Evolutionary conservation across 2,113 vertebrate genomes (phyloP).

Genomic region (Dicentrarchus labrax): DNA sequence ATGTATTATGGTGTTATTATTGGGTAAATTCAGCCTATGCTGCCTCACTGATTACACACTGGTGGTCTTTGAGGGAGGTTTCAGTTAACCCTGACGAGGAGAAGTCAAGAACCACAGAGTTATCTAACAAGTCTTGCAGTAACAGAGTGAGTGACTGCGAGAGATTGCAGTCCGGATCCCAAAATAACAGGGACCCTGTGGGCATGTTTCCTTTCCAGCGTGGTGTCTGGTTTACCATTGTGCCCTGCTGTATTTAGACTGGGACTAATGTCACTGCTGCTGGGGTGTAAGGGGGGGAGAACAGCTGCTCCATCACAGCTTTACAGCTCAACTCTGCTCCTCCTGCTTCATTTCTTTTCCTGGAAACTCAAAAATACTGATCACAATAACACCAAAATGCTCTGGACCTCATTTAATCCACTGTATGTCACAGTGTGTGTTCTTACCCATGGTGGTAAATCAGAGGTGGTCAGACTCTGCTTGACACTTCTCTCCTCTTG

Average conservation of each 20-base stretch:
- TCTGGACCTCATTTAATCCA: not conserved
- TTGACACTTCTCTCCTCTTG: constrained; percentile 88
- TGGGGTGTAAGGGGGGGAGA: not conserved
- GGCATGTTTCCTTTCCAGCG: constrained; percentile 70
- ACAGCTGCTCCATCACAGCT: constrained; percentile 80
- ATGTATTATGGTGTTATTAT: too few relatives aligned
- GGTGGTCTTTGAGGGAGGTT: not conserved
- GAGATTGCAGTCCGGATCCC: constrained; percentile 60
- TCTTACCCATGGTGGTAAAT: constrained; percentile 95
- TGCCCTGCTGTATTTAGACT: constrained; percentile 82
- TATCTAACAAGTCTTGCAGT: constrained; percentile 33
- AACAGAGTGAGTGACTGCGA: constrained; percentile 41
- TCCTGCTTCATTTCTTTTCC: constrained; percentile 62
- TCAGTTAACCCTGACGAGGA: constrained; percentile 14
- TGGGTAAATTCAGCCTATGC: not conserved
- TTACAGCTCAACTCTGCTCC: constrained; percentile 70
- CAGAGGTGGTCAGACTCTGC: constrained; percentile 85
- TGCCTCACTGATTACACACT: not conserved
- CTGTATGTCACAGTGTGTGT: not conserved
- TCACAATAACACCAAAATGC: constrained; percentile 28
- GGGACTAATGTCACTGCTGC: constrained; percentile 71
- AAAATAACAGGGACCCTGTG: constrained; percentile 77
- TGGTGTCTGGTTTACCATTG: constrained; percentile 82
- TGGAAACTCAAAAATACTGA: constrained; percentile 65
- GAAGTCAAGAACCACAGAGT: constrained; percentile 3